Evolutionary conservation across 2,797 vertebrate genomes (phyloP).

Genomic region (Coilia nasus): DNA sequence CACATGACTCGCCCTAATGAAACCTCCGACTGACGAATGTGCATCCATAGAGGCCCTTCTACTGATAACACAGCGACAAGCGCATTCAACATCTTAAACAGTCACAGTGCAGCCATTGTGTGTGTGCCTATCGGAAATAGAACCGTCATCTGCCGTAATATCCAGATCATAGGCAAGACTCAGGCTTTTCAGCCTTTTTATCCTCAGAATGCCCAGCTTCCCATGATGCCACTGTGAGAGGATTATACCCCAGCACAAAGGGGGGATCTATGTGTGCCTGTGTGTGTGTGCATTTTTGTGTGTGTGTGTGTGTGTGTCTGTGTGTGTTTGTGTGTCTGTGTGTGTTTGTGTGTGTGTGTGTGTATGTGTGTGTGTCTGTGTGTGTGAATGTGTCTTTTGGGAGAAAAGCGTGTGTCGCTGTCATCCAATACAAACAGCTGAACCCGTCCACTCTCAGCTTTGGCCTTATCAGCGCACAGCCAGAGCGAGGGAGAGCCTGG

Average conservation of each 20-base stretch:
- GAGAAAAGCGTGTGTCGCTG: not conserved
- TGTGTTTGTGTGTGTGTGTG: not conserved
- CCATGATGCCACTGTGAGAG: conserved; percentile 16
- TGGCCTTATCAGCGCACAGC: not conserved
- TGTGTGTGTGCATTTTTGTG: conserved; percentile 1
- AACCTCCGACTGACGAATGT: not conserved
- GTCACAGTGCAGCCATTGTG: not conserved
- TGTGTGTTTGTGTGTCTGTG: conserved; percentile 5
- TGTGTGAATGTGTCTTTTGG: conserved; percentile 36
- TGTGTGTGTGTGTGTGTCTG: not conserved
- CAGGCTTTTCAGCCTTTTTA: not conserved
- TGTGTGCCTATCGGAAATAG: conserved; percentile 12
- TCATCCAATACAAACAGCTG: conserved; percentile 10
- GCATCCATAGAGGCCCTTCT: not conserved
- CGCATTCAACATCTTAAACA: not conserved
- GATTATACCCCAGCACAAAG: conserved; percentile 16
- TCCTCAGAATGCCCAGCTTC: conserved; percentile 7
- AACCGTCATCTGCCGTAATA: conserved; percentile 22
- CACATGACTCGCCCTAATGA: not conserved
- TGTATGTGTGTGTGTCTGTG: conserved; percentile 18
- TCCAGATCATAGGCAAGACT: conserved; percentile 22
- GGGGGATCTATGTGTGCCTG: not conserved
- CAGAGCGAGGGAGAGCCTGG: not conserved
- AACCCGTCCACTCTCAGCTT: conserved; percentile 19
- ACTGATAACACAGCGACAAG: not conserved